A percentile compares a stretch with the other conserved stretches of the same genome.
Conservation (phyloP, 2,888 invertebrate species). For the Prenolepis imparis region DNA sequence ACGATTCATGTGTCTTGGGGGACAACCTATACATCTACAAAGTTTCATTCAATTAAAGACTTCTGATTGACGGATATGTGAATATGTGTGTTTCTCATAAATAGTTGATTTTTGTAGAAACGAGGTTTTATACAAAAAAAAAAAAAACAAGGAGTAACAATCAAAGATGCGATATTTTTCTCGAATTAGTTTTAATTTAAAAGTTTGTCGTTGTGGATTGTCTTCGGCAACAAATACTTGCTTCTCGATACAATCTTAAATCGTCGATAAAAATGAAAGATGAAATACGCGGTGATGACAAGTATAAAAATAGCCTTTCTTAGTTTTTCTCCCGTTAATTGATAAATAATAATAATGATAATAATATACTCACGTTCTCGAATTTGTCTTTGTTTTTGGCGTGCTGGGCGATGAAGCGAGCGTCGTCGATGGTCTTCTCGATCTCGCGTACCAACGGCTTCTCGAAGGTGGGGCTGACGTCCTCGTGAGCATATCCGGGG, state of each 20-base stretch:
- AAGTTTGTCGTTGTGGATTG: too few species aligned
- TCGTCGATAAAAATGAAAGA: not conserved
- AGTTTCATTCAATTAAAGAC: conserved; percentile 14
- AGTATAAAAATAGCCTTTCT: too few species aligned
- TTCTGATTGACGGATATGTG: not conserved
- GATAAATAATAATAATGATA: conserved; percentile 51
- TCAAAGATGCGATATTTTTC: not conserved
- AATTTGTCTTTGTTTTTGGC: conserved; percentile 98
- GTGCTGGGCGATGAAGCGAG: conserved; percentile 97
- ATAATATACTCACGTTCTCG: conserved; percentile 97
- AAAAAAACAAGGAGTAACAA: not conserved
- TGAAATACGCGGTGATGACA: not conserved
- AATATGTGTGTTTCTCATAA: not conserved
- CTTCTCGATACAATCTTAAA: not conserved
- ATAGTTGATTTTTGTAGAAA: not conserved
- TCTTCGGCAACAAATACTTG: not conserved
- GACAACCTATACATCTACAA: conserved; percentile 1
- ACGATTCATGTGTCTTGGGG: conserved; percentile 6
- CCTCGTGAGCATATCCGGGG: conserved; percentile 87
- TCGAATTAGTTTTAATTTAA: not conserved
- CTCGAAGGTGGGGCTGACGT: conserved; percentile 93
- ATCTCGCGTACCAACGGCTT: conserved; percentile 94
- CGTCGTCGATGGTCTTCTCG: conserved; percentile 97
- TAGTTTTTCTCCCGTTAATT: not conserved
- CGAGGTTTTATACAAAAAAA: not conserved